Base-by-base conservation (phyloP, 2,888 invertebrate genomes). In the Epistrophe eligans region DNA sequence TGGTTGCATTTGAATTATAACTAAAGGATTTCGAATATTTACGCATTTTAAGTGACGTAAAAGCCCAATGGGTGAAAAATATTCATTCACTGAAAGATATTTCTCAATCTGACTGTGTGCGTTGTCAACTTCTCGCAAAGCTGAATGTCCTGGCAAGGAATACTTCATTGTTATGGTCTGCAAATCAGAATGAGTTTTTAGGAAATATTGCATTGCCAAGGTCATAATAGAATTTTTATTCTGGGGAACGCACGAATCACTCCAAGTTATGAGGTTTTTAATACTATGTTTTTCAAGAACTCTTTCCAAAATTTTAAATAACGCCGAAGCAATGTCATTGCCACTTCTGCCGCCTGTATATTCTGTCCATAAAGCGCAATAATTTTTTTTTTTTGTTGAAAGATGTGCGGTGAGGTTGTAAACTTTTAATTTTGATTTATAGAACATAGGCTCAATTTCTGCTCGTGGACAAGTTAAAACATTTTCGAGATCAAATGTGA, bases 61-160 rank as follows among this genome's bases (percentile, higher is more conserved):
- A 32, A 32, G 32, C 32, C 32, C 32, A 32, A 32, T 32, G 4
- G 32, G 32, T 32, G 7, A 32, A 32, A 32, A 32, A 32, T 32
- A 32, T 32, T 72, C 72, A 67, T 79, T 79, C 4, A 64, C 28
- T 9, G 55, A 52, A 17, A 79, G 45, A 48, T 64, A 7, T 48
- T 64, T 72, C 52, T 95, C 95, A 91, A 96, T 96, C 93, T 45
- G 66, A 11, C 67, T 67, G 17, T 76, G 74, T 7, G 55, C 55
- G 17, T 76, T 66, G 48, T 76, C 64, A 28, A 64, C 64, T 55
- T 76, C 74, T 43, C 64, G 74, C 13, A 57, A 35, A 9, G 32
- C 57, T 57, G 57, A 57, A 57, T 57, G 35, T 35, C 57, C 57
- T 45, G 6, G n/a, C n/a, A 45, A 45, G n/a, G 45, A 45, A 6